phyloP scores from a whole-genome alignment of 2,888 invertebrate genomes.

The Tipula confusa region DNA sequence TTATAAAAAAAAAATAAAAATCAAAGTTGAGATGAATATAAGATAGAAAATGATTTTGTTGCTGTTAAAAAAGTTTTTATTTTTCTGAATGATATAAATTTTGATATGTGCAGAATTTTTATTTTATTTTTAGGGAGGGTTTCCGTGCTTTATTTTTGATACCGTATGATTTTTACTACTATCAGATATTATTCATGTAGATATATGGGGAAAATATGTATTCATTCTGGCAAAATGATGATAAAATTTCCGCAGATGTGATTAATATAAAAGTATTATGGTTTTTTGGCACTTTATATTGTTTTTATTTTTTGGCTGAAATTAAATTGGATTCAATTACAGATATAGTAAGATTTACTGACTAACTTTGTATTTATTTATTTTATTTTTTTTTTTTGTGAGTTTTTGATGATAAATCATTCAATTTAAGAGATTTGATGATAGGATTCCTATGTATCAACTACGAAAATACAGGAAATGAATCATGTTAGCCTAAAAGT shows the following conservation, averaged over 20 bases:
- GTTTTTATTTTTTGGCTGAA: background rate
- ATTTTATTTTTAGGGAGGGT: background rate
- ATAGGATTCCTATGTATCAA: too few relatives aligned
- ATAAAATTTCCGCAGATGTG: slow-evolving; percentile 9
- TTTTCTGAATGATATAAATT: background rate
- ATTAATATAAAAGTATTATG: slow-evolving; percentile 9
- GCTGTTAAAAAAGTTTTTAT: background rate
- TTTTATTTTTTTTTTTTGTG: too few relatives aligned
- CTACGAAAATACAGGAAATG: too few relatives aligned
- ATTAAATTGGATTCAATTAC: slow-evolving; percentile 15
- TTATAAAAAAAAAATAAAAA: background rate
- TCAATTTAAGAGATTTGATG: background rate
- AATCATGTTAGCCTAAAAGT: too few relatives aligned
- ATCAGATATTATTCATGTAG: background rate
- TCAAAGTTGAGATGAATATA: background rate
- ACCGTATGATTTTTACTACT: slow-evolving; percentile 20
- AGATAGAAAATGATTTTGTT: background rate
- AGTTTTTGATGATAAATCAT: background rate
- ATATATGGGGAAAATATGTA: background rate
- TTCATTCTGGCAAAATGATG: background rate
- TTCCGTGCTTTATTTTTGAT: background rate
- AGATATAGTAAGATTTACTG: background rate
- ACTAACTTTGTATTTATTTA: background rate
- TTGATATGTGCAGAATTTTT: background rate
- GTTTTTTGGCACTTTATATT: slow-evolving; percentile 15